Conservation (phyloP, 1,140 invertebrate species). For the Campoletis sonorensis region DNA sequence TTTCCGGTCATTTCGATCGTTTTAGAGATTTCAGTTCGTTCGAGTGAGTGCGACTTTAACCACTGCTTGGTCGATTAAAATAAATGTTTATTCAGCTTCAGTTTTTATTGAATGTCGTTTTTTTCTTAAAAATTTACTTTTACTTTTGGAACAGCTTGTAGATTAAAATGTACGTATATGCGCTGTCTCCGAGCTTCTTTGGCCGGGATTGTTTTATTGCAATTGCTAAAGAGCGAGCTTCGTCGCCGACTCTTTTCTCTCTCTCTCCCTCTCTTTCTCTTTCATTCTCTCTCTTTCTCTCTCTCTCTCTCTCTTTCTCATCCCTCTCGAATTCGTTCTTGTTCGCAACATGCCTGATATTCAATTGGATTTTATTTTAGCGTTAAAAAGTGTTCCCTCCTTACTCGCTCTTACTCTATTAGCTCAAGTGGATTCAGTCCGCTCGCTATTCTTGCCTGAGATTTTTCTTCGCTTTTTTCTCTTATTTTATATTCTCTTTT, state of each 20-base stretch:
- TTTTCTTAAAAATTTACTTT: too few species aligned
- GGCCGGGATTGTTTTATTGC: conserved; percentile 12
- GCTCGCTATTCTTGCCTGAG: not conserved
- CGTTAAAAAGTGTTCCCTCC: not conserved
- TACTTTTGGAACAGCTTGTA: too few species aligned
- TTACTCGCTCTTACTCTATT: not conserved
- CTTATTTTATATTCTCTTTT: not conserved
- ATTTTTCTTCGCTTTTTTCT: not conserved
- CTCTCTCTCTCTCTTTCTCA: not conserved
- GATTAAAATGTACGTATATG: not conserved
- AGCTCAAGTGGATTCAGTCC: conserved; percentile 15
- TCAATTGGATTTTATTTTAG: conserved; percentile 27
- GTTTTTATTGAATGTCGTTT: too few species aligned
- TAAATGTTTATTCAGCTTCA: too few species aligned
- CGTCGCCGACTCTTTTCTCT: not conserved
- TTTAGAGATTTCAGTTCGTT: too few species aligned
- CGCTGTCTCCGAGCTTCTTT: not conserved
- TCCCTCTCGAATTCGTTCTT: not conserved
- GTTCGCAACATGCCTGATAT: not conserved
- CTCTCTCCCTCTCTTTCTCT: not conserved
- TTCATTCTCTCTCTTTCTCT: too few species aligned
- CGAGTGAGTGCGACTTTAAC: too few species aligned
- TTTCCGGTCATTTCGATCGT: too few species aligned
- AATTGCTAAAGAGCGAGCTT: not conserved
- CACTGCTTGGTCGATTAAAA: not conserved